A percentile compares a stretch with the other conserved stretches of the same genome.
Evolutionary conservation across 2,888 invertebrate genomes (phyloP).

Genomic region (Agrochola lota): DNA sequence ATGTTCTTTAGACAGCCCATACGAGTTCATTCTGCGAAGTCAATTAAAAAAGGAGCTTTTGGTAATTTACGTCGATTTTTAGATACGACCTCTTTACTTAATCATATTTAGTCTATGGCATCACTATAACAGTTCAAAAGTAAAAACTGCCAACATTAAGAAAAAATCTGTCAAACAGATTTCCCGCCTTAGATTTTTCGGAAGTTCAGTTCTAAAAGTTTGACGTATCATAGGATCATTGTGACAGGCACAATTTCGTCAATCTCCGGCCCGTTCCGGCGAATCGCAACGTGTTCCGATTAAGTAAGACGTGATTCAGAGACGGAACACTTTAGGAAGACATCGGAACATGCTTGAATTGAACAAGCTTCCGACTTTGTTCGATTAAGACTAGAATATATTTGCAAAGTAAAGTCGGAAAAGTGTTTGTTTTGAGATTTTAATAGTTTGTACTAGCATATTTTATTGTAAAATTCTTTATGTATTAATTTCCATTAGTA

Average conservation of each 20-base stretch:
- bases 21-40: slow-evolving; percentile 37
- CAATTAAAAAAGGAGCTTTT: slow-evolving; percentile 34
- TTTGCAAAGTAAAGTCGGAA: slow-evolving; percentile 10
- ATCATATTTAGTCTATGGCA: neutral
- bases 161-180: neutral
- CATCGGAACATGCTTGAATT: slow-evolving; percentile 74
- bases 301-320: slow-evolving; percentile 64
- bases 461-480: neutral
- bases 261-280: slow-evolving; percentile 78
- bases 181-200: neutral
- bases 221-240: slow-evolving; percentile 58
- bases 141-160: neutral
- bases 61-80: slow-evolving; percentile 10
- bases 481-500: neutral
- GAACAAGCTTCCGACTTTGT: slow-evolving; percentile 42
- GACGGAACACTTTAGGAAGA: slow-evolving; percentile 69
- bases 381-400: slow-evolving; percentile 42
- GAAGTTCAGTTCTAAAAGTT: slow-evolving; percentile 11
- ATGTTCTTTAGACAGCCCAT: slow-evolving; percentile 63
- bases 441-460: neutral
- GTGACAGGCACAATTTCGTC: slow-evolving; percentile 75
- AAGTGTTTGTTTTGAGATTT: slow-evolving; percentile 9
- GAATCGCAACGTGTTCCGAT: slow-evolving; percentile 69
- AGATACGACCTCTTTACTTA: slow-evolving; percentile 16
- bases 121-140: slow-evolving; percentile 1